These are phyloP conservation scores for Eulithis prunata DNA, from an alignment of 2,888 invertebrate genomes.

Conservation along the genomic window DNA sequence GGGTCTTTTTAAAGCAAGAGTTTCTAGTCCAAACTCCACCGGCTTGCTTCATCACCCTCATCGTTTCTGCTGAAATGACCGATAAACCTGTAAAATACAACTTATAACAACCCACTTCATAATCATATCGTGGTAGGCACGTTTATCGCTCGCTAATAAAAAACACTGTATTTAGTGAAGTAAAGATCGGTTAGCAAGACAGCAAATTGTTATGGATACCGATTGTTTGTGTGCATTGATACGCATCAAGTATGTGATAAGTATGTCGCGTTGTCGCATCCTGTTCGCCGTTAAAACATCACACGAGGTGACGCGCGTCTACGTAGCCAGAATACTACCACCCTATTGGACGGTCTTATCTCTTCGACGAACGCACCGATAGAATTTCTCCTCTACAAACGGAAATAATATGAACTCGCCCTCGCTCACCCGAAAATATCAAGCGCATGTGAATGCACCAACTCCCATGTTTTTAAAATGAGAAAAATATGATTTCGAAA, in stretches of 20 bases:
- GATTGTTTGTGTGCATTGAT: slow-evolving; percentile 47
- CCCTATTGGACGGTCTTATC: slow-evolving; percentile 79
- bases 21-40: not conserved
- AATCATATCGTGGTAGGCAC: too few species aligned
- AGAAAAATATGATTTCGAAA: too few species aligned
- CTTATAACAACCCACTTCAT: too few species aligned
- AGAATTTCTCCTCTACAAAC: slow-evolving; percentile 78
- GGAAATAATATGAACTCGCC: slow-evolving; percentile 66
- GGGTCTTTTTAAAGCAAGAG: not conserved
- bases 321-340: slow-evolving; percentile 67
- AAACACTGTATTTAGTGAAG: slow-evolving; percentile 19
- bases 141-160: slow-evolving; percentile 3
- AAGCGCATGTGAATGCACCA: slow-evolving; percentile 1
- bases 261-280: slow-evolving; percentile 75
- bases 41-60: not conserved
- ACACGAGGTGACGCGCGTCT: slow-evolving; percentile 70
- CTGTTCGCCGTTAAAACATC: slow-evolving; percentile 79
- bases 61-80: not conserved
- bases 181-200: slow-evolving; percentile 27
- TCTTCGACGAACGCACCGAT: slow-evolving; percentile 66
- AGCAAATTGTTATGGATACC: slow-evolving; percentile 50
- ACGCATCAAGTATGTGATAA: slow-evolving; percentile 43
- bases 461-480: not conserved
- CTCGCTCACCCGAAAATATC: slow-evolving; percentile 47
- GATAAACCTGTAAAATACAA: not conserved